Conservation (phyloP, 2,888 invertebrate species). For the Matsumyia berberina region DNA sequence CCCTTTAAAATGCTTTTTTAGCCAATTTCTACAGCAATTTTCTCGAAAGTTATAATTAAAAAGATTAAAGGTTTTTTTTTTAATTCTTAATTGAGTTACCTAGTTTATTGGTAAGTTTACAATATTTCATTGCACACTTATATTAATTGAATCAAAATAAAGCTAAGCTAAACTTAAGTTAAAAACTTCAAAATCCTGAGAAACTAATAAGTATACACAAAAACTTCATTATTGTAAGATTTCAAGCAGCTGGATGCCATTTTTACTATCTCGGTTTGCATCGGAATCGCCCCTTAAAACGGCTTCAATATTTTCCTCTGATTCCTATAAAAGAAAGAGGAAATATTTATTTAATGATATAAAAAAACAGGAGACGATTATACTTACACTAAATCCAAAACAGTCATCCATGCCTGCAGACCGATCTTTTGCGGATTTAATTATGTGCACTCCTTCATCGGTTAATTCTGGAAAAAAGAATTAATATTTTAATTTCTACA, state of each 20-base stretch:
- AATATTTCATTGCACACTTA: neutral
- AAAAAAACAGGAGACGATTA: neutral
- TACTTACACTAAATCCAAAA: slow-evolving; percentile 81
- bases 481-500: too few species aligned
- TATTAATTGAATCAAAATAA: slow-evolving; percentile 35
- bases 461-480: slow-evolving; percentile 47
- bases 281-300: slow-evolving; percentile 8
- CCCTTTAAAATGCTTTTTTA: too few species aligned
- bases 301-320: slow-evolving; percentile 19
- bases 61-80: neutral
- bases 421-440: slow-evolving; percentile 42
- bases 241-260: slow-evolving; percentile 53
- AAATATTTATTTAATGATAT: neutral
- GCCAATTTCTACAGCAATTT: neutral
- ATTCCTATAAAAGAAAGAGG: slow-evolving; percentile 19
- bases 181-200: slow-evolving; percentile 58
- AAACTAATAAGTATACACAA: slow-evolving; percentile 49
- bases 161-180: slow-evolving; percentile 52
- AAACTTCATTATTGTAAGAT: slow-evolving; percentile 45
- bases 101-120: slow-evolving; percentile 1
- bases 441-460: slow-evolving; percentile 54
- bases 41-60: neutral
- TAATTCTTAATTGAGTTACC: slow-evolving; percentile 4
- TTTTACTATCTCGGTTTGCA: slow-evolving; percentile 48
- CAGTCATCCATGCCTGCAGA: slow-evolving; percentile 78